Evolutionary conservation across 2,888 invertebrate species (phyloP).

Genomic region (Troides oblongomaculatus): DNA sequence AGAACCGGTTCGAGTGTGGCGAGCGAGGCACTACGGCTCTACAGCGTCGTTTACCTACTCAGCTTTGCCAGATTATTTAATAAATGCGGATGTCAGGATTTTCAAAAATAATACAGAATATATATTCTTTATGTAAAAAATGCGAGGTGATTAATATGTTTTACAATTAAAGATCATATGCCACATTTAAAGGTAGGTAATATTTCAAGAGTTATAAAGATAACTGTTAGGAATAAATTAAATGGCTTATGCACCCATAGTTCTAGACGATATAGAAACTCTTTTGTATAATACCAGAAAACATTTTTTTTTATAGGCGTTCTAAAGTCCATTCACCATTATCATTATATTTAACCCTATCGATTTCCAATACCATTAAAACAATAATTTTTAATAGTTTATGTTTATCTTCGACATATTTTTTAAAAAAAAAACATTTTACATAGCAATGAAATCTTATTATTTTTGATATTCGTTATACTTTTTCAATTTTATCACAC

Average conservation of each 20-base stretch:
- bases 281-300: not conserved
- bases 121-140: not conserved
- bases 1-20: constrained; percentile 57
- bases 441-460: not conserved
- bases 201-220: not conserved
- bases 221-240: not conserved
- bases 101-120: not conserved
- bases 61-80: constrained; percentile 24
- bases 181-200: not conserved
- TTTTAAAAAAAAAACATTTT: too few relatives aligned
- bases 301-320: too few relatives aligned
- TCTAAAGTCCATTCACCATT: too few relatives aligned
- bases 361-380: not conserved
- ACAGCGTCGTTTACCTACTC: constrained; percentile 25
- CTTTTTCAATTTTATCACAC: constrained; percentile 5
- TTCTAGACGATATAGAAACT: not conserved
- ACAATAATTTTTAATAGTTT: not conserved
- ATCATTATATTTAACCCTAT: too few relatives aligned
- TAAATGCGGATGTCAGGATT: constrained; percentile 8
- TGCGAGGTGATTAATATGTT: not conserved
- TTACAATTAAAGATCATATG: not conserved
- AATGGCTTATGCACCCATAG: not conserved
- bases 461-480: not conserved
- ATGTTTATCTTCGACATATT: not conserved
- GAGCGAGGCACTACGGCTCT: constrained; percentile 16